Base-by-base conservation (phyloP, 1,140 invertebrate genomes). In the Scaptodrosophila lebanonensis region DNA sequence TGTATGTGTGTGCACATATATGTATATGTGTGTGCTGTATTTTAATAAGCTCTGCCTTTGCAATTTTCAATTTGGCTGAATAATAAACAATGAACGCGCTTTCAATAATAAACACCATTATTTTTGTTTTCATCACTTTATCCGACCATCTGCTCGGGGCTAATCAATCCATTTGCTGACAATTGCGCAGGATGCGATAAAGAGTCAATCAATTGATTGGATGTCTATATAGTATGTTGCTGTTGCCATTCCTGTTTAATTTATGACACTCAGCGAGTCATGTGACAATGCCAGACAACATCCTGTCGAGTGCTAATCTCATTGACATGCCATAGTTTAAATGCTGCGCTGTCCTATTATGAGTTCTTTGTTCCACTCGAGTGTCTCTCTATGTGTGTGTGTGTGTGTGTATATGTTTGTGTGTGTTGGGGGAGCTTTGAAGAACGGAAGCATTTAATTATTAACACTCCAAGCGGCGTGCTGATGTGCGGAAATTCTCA, bases 381-480 rank as follows among this genome's bases (percentile, higher is more conserved):
- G n/a, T n/a, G n/a, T n/a, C n/a, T n/a, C n/a, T n/a, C n/a, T n/a
- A n/a, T n/a, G n/a, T n/a, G n/a, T n/a, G n/a, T 25, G 22, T 25
- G 22, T 3, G 3, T 25, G 3, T 4, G 22, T 4, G 3, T 25
- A 25, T 4, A 25, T 25, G 8, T 3, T 25, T 25, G 3, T 4
- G 22, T 25, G 22, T 8, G 22, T 4, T 3, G 22, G 22, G 22
- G 22, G 22, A 8, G 22, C 22, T n/a, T n/a, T n/a, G n/a, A n/a
- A n/a, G n/a, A n/a, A 4, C 73, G 68, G 73, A 79, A 73, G 56
- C 47, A 56, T 49, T 68, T 58, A 58, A 73, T 82, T 82, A 79
- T 79, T 82, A 58, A 79, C 65, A 79, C 73, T 17, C 22, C 35
- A 36, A 30, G 42, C 39, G 7, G 8, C 40, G 65, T 53, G 62